A percentile compares a stretch with the other conserved stretches of the same genome.
Evolutionary conservation across 2,797 vertebrate genomes (phyloP).

Genomic region (Novumbra hubbsi): DNA sequence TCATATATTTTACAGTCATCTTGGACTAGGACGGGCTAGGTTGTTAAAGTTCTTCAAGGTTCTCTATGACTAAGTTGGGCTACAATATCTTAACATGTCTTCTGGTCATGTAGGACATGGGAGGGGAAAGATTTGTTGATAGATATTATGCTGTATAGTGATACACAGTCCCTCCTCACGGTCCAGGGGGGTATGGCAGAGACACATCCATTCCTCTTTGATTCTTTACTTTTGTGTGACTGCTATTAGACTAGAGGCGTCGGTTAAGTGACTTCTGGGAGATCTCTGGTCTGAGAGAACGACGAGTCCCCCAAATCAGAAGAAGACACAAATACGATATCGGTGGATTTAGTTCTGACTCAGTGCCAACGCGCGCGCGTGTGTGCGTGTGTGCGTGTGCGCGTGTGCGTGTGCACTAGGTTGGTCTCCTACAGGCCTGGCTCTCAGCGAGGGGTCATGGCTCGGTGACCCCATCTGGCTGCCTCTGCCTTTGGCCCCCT

Average conservation of each 20-base stretch:
- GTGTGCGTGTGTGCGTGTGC: constrained; percentile 21
- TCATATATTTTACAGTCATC: too few species aligned
- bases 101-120: not conserved
- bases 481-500: constrained; percentile 77
- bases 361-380: not conserved
- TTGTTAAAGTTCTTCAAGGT: too few species aligned
- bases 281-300: not conserved
- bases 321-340: not conserved
- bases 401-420: not conserved
- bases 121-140: not conserved
- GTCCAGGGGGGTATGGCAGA: not conserved
- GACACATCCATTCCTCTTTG: not conserved
- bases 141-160: not conserved
- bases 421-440: constrained; percentile 71
- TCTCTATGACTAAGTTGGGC: too few species aligned
- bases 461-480: constrained; percentile 91
- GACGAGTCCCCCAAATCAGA: not conserved
- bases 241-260: not conserved
- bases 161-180: not conserved
- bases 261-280: not conserved
- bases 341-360: not conserved
- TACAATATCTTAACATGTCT: too few species aligned
- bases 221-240: not conserved
- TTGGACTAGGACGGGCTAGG: too few species aligned
- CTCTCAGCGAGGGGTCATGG: constrained; percentile 76